Evolutionary conservation across 1,140 invertebrate genomes (phyloP), one percentile per base, ranked within the genome.

Genomic region (Macrocentrus cingulum): DNA sequence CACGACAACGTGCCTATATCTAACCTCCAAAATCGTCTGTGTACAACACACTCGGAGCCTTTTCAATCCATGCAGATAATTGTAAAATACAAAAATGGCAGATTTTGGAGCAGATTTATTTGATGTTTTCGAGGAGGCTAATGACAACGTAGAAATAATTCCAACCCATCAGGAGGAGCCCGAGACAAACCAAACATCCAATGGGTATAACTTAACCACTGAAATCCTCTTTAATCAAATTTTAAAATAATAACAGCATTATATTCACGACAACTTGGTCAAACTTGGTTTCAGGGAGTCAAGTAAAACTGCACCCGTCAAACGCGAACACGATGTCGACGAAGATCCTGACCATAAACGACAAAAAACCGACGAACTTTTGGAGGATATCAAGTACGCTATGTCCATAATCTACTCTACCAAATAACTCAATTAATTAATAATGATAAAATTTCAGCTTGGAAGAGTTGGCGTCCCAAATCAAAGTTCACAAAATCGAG

Each of bases 401-500:
- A 18, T n/a, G 13, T 11, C 42, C 11, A 41, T 39, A 25, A 48
- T 36, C 44, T 16, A 2, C 41, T 16, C 4, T n/a, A n/a, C n/a
- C n/a, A n/a, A n/a, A n/a, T n/a, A n/a, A n/a, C n/a, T n/a, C n/a
- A n/a, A n/a, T n/a, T n/a, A n/a, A n/a, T n/a, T n/a, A n/a, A n/a
- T n/a, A n/a, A n/a, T n/a, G n/a, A n/a, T n/a, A n/a, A n/a, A n/a
- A 15, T 51, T 53, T 20, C 50, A 60, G 61, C 13, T 25, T 63
- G 62, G 83, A 87, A 58, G 81, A 85, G 60, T 76, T 85, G 44
- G 78, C 80, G 45, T 82, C 80, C 16, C 82, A 89, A 61, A 91
- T 97, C 59, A 85, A 90, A 60, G 86, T 97, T 32, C 91, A 95
- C 74, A 88, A 87, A 9, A 85, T 97, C 57, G 92, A 97, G 62